phyloP scores from a whole-genome alignment of 2,113 vertebrate species.

The Thinocorus orbignyianus region DNA sequence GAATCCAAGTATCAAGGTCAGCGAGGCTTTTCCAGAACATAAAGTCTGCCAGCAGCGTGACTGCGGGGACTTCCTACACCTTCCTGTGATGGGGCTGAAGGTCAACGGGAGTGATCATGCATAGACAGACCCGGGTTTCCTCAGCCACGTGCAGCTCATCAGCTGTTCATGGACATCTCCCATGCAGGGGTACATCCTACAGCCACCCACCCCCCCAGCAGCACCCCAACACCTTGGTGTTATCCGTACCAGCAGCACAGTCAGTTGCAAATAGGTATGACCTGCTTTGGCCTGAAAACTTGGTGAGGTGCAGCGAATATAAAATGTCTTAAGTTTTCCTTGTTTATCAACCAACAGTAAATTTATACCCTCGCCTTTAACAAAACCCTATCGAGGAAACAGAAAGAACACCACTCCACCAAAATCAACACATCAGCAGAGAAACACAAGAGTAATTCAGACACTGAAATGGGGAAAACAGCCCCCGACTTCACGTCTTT shows the following conservation, averaged over 20 bases:
- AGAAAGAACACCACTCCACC: background rate
- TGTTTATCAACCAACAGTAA: background rate
- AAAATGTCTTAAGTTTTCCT: background rate
- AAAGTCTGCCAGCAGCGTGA: background rate
- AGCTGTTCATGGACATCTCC: fast-evolving
- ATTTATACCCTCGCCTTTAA: background rate
- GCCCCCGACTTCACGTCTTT: background rate
- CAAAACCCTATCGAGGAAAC: background rate
- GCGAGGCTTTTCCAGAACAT: background rate
- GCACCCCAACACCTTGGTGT: background rate
- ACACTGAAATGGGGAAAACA: background rate
- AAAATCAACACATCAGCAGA: background rate
- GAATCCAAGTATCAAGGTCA: background rate
- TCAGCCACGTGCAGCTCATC: fast-evolving
- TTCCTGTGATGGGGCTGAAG: fast-evolving
- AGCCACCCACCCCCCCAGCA: background rate
- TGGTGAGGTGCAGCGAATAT: background rate
- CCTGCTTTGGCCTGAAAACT: background rate
- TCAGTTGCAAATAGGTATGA: background rate
- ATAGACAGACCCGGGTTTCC: fast-evolving
- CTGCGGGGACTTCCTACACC: background rate
- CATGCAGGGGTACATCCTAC: fast-evolving
- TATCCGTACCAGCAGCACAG: background rate
- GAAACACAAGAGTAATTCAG: background rate
- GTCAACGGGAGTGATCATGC: fast-evolving